These are phyloP conservation scores for Harpegnathos saltator DNA, from an alignment of 1,140 invertebrate species.

Conservation along the genomic window DNA sequence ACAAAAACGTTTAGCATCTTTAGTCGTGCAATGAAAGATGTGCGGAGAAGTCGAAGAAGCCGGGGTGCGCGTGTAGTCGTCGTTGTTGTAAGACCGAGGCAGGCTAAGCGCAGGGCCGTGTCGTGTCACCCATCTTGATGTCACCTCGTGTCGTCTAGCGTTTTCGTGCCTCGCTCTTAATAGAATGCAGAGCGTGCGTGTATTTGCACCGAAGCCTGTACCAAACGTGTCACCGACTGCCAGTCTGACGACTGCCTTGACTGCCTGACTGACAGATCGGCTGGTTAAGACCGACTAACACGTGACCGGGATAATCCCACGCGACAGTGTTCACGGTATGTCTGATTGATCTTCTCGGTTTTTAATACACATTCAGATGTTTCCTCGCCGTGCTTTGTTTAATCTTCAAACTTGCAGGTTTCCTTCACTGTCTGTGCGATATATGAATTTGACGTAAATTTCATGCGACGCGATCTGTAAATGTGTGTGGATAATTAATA, in stretches of 20 bases:
- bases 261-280: conserved; percentile 73
- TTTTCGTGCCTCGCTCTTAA: conserved; percentile 81
- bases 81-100: conserved; percentile 63
- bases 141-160: conserved; percentile 79
- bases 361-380: conserved; percentile 11
- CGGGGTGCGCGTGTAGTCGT: conserved; percentile 67
- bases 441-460: background rate
- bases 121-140: conserved; percentile 82
- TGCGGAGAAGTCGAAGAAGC: conserved; percentile 34
- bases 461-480: background rate
- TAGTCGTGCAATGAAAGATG: conserved; percentile 21
- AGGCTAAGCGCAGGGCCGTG: conserved; percentile 81
- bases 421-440: background rate
- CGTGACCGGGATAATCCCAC: conserved; percentile 68
- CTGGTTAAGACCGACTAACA: conserved; percentile 67
- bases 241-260: conserved; percentile 57
- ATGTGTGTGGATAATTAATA: conserved; percentile 11
- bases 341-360: conserved; percentile 32
- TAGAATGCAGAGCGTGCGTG: conserved; percentile 76
- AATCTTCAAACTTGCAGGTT: too few relatives aligned
- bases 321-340: conserved; percentile 30
- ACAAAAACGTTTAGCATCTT: conserved; percentile 55
- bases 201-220: conserved; percentile 66
- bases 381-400: background rate
- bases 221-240: conserved; percentile 72